These are phyloP conservation scores for Pecten maximus DNA, from an alignment of 2,888 invertebrate species.

Conservation along the genomic window DNA sequence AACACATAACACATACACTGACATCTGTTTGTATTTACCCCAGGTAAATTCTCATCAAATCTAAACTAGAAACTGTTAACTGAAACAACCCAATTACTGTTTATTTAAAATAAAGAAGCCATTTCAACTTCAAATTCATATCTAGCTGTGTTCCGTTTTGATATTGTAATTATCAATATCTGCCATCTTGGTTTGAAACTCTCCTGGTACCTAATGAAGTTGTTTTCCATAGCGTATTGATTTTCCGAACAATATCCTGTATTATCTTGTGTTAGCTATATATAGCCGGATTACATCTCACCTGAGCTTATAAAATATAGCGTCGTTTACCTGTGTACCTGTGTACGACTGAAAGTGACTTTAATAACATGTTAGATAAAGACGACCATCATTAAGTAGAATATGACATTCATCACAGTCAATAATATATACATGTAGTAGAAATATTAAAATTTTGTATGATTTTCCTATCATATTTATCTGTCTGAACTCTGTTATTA, in stretches of 20 bases:
- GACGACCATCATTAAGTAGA: not conserved
- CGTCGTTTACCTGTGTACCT: not conserved
- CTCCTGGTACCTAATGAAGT: slow-evolving; percentile 2
- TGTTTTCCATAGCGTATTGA: not conserved
- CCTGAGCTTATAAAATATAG: not conserved
- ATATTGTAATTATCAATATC: not conserved
- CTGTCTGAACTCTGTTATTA: too few species aligned
- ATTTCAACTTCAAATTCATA: not conserved
- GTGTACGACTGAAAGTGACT: too few species aligned
- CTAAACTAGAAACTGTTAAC: not conserved
- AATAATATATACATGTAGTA: not conserved
- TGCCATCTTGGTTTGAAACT: not conserved
- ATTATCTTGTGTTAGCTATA: not conserved
- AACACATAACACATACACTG: not conserved
- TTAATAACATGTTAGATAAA: not conserved
- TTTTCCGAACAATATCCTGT: not conserved
- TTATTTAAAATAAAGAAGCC: not conserved
- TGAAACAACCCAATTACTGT: not conserved
- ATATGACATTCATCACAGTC: not conserved
- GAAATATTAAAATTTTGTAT: not conserved
- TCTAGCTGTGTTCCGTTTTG: not conserved
- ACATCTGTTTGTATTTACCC: slow-evolving; percentile 9
- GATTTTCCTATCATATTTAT: not conserved
- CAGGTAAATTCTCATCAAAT: not conserved
- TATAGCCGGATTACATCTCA: not conserved